Base-by-base conservation (phyloP, 2,797 vertebrate species). In the Urocyon cinereoargenteus region DNA sequence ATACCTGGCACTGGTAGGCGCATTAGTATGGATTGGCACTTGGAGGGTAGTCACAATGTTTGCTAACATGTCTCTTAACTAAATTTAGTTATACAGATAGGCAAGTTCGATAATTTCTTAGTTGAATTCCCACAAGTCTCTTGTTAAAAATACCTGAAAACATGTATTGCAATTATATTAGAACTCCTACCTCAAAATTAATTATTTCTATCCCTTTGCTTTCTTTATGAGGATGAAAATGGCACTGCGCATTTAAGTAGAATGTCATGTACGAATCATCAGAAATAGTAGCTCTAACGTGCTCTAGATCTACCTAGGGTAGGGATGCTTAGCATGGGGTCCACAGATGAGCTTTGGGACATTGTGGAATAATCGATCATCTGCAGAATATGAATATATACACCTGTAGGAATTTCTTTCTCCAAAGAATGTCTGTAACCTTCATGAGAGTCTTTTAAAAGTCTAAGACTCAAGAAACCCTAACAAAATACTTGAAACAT, bases 101-200 rank as follows among this genome's bases (percentile, higher is more conserved):
- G 6, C 16, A 86, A 16, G 55, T 94, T 94, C 84, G 26, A 81
- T 87, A 49, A 96, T 81, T 87, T 92, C 34, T 82, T 77, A 62
- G 21, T 79, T 82, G 53, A 96, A 75, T 78, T 94, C 51, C 82
- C 14, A 70, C 21, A 89, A 84, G 53, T 84, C 10, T 86, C n/a
- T 93, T 22, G 2, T 81, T 91, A 82, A 91, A 94, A 96, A 93
- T 92, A 77, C 49, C 13, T 81, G 34, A 97, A 94, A 94, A 83
- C 18, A 89, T 59, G 1, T 68, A 28, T 61, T 61, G 36, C 45
- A 55, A 97, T 81, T 51, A 19, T 86, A 45, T 78, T 91, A 81
- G 22, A 40, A 82, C 51, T 82, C 72, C 36, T 2, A 86, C 28
- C 66, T 89, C 49, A 70, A 57, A 93, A 24, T 26, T 85, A 40